Conservation (phyloP, 2,113 vertebrate genomes). For the Numenius arquata region DNA sequence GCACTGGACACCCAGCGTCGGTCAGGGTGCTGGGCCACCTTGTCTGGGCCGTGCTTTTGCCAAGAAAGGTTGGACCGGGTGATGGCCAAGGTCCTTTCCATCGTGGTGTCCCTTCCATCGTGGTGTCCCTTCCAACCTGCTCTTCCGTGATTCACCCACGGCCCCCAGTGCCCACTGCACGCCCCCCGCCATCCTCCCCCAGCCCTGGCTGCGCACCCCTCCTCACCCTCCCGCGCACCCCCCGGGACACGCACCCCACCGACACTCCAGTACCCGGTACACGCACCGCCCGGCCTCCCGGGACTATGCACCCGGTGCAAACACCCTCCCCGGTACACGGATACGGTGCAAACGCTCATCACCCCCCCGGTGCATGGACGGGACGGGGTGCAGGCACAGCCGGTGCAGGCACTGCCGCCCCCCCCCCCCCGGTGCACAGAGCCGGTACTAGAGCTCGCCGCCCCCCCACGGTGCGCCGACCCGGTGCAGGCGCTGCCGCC, state of each 20-base stretch:
- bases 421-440: too few species aligned
- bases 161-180: background rate
- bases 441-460: background rate
- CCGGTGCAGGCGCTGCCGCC: too few species aligned
- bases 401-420: too few species aligned
- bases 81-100: background rate
- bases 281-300: background rate
- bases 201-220: rapidly evolving
- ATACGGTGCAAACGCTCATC: too few species aligned
- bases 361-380: too few species aligned
- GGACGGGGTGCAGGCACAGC: too few species aligned
- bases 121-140: too few species aligned
- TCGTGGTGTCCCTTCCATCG: too few species aligned
- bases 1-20: background rate
- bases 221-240: background rate
- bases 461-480: too few species aligned
- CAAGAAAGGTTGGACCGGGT: background rate
- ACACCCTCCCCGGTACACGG: too few species aligned
- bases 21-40: background rate
- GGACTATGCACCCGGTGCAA: too few species aligned
- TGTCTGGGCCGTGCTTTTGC: background rate
- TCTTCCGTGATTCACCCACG: background rate
- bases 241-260: background rate
- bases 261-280: background rate
- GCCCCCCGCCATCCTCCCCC: background rate